These are phyloP conservation scores for Chondrilla cf. caribensis DNA, from an alignment of 37 sponge, comb jelly and placozoan genomes.

Conservation along the genomic window DNA sequence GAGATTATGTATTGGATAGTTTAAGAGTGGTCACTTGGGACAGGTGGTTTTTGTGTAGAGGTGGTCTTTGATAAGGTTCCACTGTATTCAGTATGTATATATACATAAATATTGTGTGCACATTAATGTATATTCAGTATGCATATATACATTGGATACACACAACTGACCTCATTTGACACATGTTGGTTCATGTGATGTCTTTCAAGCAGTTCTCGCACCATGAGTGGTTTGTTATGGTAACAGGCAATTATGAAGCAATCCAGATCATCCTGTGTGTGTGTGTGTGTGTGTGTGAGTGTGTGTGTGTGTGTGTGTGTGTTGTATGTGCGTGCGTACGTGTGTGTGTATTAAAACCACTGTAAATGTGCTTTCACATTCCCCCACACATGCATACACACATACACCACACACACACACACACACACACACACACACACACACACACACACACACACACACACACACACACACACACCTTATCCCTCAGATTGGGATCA, in stretches of 20 bases:
- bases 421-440: too few relatives aligned
- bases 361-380: neutral
- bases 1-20: too few relatives aligned
- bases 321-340: neutral
- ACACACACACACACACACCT: slow-evolving; percentile 3
- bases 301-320: neutral
- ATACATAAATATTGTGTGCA: too few relatives aligned
- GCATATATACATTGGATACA: neutral
- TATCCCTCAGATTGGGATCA: too few relatives aligned
- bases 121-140: too few relatives aligned
- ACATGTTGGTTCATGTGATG: neutral
- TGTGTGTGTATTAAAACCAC: neutral
- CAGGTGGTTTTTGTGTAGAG: too few relatives aligned
- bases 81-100: too few relatives aligned
- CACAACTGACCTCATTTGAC: neutral
- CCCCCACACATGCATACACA: neutral
- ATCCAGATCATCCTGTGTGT: neutral
- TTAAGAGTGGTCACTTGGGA: too few relatives aligned
- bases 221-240: too few relatives aligned
- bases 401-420: neutral
- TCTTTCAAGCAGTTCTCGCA: too few relatives aligned
- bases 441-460: neutral
- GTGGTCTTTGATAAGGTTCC: too few relatives aligned
- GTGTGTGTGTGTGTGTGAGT: slow-evolving; percentile 2
- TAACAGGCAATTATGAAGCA: too few relatives aligned